These are phyloP conservation scores for Anguilla rostrata DNA, from an alignment of 2,113 vertebrate species.

Conservation along the genomic window DNA sequence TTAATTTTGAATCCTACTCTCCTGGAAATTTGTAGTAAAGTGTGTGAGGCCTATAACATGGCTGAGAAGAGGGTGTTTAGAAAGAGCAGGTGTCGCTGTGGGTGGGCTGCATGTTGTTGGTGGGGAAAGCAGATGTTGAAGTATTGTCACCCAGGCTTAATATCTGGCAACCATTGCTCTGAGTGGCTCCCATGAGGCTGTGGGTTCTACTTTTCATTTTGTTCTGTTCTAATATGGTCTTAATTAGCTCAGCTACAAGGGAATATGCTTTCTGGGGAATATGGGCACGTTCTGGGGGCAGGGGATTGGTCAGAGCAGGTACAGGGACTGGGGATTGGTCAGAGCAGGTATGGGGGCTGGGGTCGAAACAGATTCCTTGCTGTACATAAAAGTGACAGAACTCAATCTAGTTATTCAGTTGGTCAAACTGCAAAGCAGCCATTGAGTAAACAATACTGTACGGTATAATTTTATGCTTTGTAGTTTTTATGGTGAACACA, in stretches of 20 bases:
- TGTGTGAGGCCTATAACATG: background rate
- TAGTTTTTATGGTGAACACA: background rate
- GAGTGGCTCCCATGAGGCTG: background rate
- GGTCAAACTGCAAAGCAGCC: background rate
- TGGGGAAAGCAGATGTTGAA: background rate
- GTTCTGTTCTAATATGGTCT: background rate
- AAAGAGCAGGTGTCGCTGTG: background rate
- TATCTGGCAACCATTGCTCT: background rate
- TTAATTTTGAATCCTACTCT: background rate
- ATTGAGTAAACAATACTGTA: background rate
- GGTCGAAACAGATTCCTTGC: background rate
- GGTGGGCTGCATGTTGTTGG: background rate
- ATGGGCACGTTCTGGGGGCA: no score
- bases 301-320: background rate
- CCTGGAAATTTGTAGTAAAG: background rate
- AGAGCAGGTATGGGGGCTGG: background rate
- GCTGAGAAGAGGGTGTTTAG: background rate
- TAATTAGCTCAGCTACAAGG: background rate
- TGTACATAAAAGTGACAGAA: no score
- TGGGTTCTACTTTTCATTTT: background rate
- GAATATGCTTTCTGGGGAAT: background rate
- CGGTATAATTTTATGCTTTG: background rate
- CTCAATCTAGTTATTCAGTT: background rate
- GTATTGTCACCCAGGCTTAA: background rate
- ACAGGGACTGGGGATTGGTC: background rate